Evolutionary conservation across 2,797 vertebrate species (phyloP).

Genomic region (Pseudochaenichthys georgianus): DNA sequence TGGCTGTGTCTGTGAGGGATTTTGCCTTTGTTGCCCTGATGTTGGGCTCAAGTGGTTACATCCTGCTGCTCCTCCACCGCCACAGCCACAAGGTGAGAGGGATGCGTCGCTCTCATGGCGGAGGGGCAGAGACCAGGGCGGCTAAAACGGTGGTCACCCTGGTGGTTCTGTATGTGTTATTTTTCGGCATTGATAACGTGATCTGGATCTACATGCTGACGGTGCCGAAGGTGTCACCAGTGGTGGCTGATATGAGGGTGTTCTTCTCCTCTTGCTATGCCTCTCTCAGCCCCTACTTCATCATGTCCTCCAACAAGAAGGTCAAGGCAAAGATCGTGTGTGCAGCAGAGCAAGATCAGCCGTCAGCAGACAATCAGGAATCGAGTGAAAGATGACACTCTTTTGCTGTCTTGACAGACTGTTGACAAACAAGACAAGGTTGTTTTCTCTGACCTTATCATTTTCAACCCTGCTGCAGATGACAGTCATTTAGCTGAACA

Average conservation of each 20-base stretch:
- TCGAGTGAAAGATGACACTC: conserved; percentile 72
- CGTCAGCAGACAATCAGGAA: conserved; percentile 57
- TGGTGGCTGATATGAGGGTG: conserved; percentile 86
- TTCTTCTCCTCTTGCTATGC: conserved; percentile 89
- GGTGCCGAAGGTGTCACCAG: conserved; percentile 80
- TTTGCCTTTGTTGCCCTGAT: conserved; percentile 86
- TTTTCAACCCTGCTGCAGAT: conserved; percentile 24
- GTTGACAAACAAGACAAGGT: conserved; percentile 22
- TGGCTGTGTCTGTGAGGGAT: conserved; percentile 81
- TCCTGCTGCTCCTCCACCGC: conserved; percentile 83
- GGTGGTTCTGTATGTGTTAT: conserved; percentile 85
- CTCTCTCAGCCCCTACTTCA: conserved; percentile 84
- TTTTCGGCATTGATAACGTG: conserved; percentile 88
- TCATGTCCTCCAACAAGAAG: conserved; percentile 88
- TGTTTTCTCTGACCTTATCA: conserved; percentile 13
- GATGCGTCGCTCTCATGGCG: conserved; percentile 73
- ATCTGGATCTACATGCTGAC: conserved; percentile 91
- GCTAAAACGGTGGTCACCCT: conserved; percentile 85
- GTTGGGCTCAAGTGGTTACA: conserved; percentile 84
- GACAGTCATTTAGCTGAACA: conserved; percentile 24
- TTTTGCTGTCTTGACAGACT: conserved; percentile 29
- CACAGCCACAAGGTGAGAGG: conserved; percentile 76
- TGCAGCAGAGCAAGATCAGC: conserved; percentile 66
- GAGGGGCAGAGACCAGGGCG: conserved; percentile 79
- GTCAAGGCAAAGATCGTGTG: conserved; percentile 84